phyloP scores from a whole-genome alignment of 2,888 invertebrate species.

The Drosophila cognata region DNA sequence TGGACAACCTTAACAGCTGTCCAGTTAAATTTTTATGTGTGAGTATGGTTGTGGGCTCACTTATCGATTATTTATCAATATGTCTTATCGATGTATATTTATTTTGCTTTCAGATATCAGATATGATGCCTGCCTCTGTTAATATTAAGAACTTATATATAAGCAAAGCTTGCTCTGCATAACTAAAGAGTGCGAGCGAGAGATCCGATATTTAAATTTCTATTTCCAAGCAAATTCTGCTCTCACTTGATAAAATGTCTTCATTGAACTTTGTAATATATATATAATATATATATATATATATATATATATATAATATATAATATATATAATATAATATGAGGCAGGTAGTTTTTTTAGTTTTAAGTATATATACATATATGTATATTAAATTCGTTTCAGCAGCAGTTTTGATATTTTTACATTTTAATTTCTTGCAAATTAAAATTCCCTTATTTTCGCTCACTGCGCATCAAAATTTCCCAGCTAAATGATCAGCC shows the following conservation, averaged over 20 bases:
- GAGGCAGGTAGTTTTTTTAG: neutral
- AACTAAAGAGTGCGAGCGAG: neutral
- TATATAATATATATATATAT: too few species aligned
- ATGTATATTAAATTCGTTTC: neutral
- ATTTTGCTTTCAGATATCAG: too few species aligned
- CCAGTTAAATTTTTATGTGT: neutral
- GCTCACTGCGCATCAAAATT: neutral
- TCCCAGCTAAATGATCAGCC: neutral
- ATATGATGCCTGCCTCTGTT: neutral
- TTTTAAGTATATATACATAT: neutral
- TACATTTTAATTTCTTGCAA: neutral
- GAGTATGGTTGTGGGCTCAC: neutral
- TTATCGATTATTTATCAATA: neutral
- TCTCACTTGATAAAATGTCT: neutral
- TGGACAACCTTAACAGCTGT: conserved; percentile 7
- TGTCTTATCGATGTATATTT: too few species aligned
- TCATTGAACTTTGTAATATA: neutral
- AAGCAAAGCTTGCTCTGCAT: neutral
- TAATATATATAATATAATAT: too few species aligned
- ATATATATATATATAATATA: too few species aligned
- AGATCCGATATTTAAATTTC: neutral
- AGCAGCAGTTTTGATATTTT: neutral
- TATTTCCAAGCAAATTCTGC: neutral
- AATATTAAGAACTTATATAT: neutral
- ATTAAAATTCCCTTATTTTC: neutral